These are phyloP conservation scores for Forbesichthys papilliferus DNA, from an alignment of 2,113 vertebrate species.

Conservation along the genomic window DNA sequence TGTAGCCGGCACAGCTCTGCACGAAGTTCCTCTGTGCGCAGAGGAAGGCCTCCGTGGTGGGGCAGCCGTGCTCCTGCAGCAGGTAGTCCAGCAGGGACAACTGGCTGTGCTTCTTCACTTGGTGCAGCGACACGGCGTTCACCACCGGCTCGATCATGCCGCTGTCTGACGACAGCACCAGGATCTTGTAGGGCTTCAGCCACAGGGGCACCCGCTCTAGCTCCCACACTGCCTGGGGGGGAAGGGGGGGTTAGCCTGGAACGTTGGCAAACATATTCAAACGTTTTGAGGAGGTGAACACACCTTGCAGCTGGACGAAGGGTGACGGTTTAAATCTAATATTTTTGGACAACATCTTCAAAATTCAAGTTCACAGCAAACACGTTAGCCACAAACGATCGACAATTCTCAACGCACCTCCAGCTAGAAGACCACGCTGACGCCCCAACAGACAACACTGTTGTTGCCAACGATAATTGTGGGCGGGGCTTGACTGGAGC, in stretches of 20 bases:
- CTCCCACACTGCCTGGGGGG: constrained; percentile 88
- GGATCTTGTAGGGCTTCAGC: constrained; percentile 96
- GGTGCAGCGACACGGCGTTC: constrained; percentile 94
- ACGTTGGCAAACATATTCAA: not conserved
- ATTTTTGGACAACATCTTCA: too few species aligned
- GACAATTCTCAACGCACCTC: too few species aligned
- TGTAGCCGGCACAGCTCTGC: constrained; percentile 89
- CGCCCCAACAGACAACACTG: too few species aligned
- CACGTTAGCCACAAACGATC: too few species aligned
- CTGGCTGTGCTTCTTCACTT: constrained; percentile 96
- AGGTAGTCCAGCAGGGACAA: constrained; percentile 89
- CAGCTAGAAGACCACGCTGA: too few species aligned
- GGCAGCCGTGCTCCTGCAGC: constrained; percentile 87
- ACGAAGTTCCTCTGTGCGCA: constrained; percentile 89
- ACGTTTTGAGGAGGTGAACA: too few species aligned
- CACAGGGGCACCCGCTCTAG: constrained; percentile 91
- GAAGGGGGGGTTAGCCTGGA: not conserved
- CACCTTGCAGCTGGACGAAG: too few species aligned
- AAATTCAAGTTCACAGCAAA: too few species aligned
- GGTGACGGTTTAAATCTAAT: too few species aligned
- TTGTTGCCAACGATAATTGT: too few species aligned
- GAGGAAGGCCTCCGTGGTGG: constrained; percentile 88
- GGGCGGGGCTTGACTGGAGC: too few species aligned
- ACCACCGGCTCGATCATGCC: constrained; percentile 97
- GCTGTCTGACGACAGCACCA: constrained; percentile 92